A percentile compares a stretch with the other conserved stretches of the same genome.
Conservation (phyloP, 1,140 invertebrate genomes). For the Melanaphis sacchari region DNA sequence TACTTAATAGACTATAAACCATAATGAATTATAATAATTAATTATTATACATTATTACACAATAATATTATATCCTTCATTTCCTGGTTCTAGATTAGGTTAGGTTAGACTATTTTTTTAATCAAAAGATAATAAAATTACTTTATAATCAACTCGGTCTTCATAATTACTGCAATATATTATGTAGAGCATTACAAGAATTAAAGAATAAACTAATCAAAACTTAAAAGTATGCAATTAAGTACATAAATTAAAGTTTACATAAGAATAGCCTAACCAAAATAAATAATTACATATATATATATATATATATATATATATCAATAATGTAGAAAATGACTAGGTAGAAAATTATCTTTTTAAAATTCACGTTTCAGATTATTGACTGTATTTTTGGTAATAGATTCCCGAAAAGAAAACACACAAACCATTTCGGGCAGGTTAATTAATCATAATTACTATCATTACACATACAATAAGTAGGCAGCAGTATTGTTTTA, state of each 20-base stretch:
- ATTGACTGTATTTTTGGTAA: conserved; percentile 33
- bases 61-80: background rate
- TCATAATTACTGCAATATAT: background rate
- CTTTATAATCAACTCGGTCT: background rate
- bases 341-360: conserved; percentile 8
- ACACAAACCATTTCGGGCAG: conserved; percentile 38
- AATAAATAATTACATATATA: background rate
- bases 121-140: background rate
- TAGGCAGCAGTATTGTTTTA: conserved; percentile 38
- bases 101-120: background rate
- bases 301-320: background rate
- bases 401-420: conserved; percentile 49
- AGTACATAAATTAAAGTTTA: background rate
- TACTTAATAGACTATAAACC: background rate
- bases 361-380: background rate
- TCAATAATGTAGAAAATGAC: background rate
- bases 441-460: conserved; percentile 54
- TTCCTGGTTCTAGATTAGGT: background rate
- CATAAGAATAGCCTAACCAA: background rate
- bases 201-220: background rate
- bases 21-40: too few relatives aligned
- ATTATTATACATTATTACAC: too few relatives aligned
- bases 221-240: background rate
- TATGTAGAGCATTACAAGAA: too few relatives aligned
- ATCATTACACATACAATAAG: conserved; percentile 33